Evolutionary conservation across 2,888 invertebrate genomes (phyloP), one percentile per base, ranked within the genome.

Genomic region (Dicroscelio sp.): DNA sequence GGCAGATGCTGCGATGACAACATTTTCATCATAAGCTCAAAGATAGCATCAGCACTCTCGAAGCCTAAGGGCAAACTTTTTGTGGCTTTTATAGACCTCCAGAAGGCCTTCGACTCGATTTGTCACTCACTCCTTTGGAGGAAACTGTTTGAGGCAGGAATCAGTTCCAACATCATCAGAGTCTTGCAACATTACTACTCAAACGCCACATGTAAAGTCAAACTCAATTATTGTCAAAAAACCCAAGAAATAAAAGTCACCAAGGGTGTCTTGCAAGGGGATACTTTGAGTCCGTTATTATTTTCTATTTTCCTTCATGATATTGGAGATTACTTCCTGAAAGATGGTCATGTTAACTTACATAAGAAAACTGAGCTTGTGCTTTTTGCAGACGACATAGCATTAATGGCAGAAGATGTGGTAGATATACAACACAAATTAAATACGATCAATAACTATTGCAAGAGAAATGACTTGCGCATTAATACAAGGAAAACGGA

Each of bases 301-400:
- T 92, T 90, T 25, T 85, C 88, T 0, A 27, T 92, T 0, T 17
- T 90, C 2, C 0, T 86, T 17, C 31, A 71, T 6, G 92, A 90
- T 38, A 90, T 86, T 2, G 67, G 23, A 1, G 4, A 25, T 0
- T 90, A 58, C 25, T 90, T 88, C 38, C 48, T 60, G 2, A 48
- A 43, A n/a, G n/a, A 31, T 3, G 83, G 83, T 10, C 67, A 88
- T 12, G 52, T 17, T 4, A 52, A 52, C 52, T 17, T 52, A 20
- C 4, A 10, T 17, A 52, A 20, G 52, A 52, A 52, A 17, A 52
- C n/a, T 14, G 52, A 60, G 27, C 27, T 30, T 6, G 27, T 25
- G 17, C 27, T 31, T 4, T 27, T 52, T 52, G 52, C 63, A 31
- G 63, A 63, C 17, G 63, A 63, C 20, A 63, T 63, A 4, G 31